Evolutionary conservation across 2,888 invertebrate genomes (phyloP).

Genomic region (Psylliodes chrysocephalus): DNA sequence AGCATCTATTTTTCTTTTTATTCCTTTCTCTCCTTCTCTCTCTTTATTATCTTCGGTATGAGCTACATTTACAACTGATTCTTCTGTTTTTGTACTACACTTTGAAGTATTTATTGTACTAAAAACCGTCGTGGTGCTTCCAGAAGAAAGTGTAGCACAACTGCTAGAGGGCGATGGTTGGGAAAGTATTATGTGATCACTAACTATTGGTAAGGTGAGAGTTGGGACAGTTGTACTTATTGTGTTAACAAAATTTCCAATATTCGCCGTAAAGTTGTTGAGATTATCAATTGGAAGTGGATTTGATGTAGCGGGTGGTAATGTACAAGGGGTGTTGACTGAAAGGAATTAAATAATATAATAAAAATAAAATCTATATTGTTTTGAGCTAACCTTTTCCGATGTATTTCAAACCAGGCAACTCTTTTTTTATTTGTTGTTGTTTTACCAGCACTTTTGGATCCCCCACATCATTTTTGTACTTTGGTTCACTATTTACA

Average conservation of each 20-base stretch:
- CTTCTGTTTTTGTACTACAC: slow-evolving; percentile 51
- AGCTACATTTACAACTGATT: slow-evolving; percentile 9
- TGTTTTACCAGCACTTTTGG: slow-evolving; percentile 26
- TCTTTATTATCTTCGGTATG: slow-evolving; percentile 4
- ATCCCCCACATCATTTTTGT: slow-evolving; percentile 46
- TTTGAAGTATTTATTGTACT: slow-evolving; percentile 54
- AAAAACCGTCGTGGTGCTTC: slow-evolving; percentile 55
- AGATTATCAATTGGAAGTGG: slow-evolving; percentile 8
- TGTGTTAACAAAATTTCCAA: neutral
- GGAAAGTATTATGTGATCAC: slow-evolving; percentile 2
- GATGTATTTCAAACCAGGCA: slow-evolving; percentile 52
- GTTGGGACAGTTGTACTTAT: neutral
- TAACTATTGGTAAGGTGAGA: slow-evolving; percentile 6
- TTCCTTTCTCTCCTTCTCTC: slow-evolving; percentile 28
- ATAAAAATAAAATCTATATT: neutral
- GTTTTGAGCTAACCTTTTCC: slow-evolving; percentile 35
- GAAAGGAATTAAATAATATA: neutral
- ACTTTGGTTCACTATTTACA: slow-evolving; percentile 47
- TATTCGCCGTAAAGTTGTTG: slow-evolving; percentile 2
- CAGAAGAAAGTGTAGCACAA: slow-evolving; percentile 42
- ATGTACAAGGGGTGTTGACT: slow-evolving; percentile 13
- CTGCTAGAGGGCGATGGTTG: slow-evolving; percentile 25
- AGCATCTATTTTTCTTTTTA: slow-evolving; percentile 47
- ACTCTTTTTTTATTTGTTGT: slow-evolving; percentile 48
- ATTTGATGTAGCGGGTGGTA: neutral